Base-by-base conservation (phyloP, 2,888 invertebrate species). In the Pherbina coryleti region DNA sequence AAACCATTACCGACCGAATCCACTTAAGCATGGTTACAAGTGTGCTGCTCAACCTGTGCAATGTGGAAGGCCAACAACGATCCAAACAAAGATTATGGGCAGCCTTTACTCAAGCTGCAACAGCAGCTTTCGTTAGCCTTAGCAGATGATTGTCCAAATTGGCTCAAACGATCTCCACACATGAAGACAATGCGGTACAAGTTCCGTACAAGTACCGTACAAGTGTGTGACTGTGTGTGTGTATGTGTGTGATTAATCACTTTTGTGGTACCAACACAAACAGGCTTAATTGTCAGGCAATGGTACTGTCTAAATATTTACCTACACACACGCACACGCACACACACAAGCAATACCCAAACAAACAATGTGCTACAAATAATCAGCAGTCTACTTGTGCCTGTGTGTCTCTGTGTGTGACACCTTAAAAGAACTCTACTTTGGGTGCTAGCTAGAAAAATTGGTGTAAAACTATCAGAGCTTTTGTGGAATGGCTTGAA, bases 271-370 rank as follows among this genome's bases (percentile, higher is more conserved):
- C 17, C 53, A 53, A 53, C 28, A 31, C 28, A 44, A 44, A 55
- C 53, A 17, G 70, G 53, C 70, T 53, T 31, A 53, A 70, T 70
- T 70, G 70, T 70, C 55, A 70, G 70, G 34, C 22, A 49, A 69
- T 51, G 44, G 14, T 17, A 37, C 28, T 25, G 34, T 14, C 44
- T 53, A 31, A 70, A 55, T 55, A 70, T 55, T 70, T 70, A 51
- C 25, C 28, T 17, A 17, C 69, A 7, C 19, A 28, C 60, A 69
- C 67, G 5, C 28, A 51, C n/a, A 25, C 1, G 4, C 7, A 53
- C 70, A 49, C 67, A 67, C 19, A 5, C 53, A 37, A 19, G n/a
- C 17, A 37, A 2, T 11, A 8, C 11, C 28, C 31, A 25, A 28
- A 31, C 62, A 28, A 28, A 17, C 8, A 31, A 8, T n/a, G 9